Conservation (phyloP, 2,797 vertebrate species). For the Enteromius anoplus region DNA sequence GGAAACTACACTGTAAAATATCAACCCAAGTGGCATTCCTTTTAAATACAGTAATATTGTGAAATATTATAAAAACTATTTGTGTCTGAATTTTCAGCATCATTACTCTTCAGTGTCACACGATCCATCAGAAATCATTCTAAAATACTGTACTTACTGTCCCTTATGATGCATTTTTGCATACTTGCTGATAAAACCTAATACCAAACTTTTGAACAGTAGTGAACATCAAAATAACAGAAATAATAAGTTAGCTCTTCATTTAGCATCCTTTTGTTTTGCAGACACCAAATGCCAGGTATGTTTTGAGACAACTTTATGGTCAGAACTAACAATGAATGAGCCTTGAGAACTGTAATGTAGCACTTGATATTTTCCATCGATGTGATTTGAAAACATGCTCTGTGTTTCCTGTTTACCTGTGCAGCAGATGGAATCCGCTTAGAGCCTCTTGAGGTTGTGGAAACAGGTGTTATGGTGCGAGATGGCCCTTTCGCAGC, state of each 20-base stretch:
- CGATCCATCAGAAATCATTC: not conserved
- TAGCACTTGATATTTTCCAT: not conserved
- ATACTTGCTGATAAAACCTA: not conserved
- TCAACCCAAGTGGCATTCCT: not conserved
- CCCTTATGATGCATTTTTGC: not conserved
- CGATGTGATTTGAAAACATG: slow-evolving; percentile 6
- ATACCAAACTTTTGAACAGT: not conserved
- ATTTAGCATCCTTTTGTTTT: too few relatives aligned
- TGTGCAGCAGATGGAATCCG: slow-evolving; percentile 46
- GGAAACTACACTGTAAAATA: not conserved
- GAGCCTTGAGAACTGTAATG: not conserved
- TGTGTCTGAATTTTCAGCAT: not conserved
- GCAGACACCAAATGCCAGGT: too few relatives aligned
- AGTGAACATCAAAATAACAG: not conserved
- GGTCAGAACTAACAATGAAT: not conserved
- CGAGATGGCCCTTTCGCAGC: slow-evolving; percentile 41
- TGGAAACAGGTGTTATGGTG: slow-evolving; percentile 51
- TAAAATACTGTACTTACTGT: not conserved
- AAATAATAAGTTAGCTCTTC: too few relatives aligned
- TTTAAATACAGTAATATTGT: not conserved
- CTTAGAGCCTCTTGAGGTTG: slow-evolving; percentile 22
- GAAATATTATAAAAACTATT: not conserved
- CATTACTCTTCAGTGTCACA: not conserved
- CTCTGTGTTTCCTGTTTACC: slow-evolving; percentile 62
- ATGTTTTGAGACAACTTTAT: not conserved